Base-by-base conservation (phyloP, 2,797 vertebrate species). In the Mico argentatus region DNA sequence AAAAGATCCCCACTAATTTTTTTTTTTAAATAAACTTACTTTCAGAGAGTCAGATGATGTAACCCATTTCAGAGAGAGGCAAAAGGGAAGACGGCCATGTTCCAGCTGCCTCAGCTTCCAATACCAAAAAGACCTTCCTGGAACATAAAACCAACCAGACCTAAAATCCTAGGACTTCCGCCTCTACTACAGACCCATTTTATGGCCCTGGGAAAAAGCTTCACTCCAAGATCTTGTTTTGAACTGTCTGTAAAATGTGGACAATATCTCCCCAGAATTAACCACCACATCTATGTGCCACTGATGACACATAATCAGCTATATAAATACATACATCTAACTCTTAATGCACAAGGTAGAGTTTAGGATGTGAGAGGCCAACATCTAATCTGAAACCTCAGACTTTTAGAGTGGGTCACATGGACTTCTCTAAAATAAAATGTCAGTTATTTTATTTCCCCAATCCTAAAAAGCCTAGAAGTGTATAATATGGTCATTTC, bases 391-490 rank as follows among this genome's bases (percentile, higher is more conserved):
- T 26, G 30, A 88, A 87, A 55, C 33, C 39, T 93, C 36, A 26
- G 5, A 55, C 55, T 75, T 64, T 52, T 50, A 80, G 26, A 88
- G 55, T 94, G 77, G 88, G 70, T 97, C 90, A 88, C 22, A 52
- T 30, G 36, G 75, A 86, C 73, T 90, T 96, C 84, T 97, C 81
- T 95, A 75, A 97, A 96, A 95, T 93, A 75, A 97, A 96, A 94
- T 57, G 76, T 88, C 88, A n/a, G 44, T 79, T 92, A 95, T 88
- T 80, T 67, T 83, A 90, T 96, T 97, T 97, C 82, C 88, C 67
- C 48, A 87, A 90, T 91, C 61, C 48, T n/a, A 15, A 92, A 96
- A 88, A 75, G 12, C 24, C 77, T 84, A n/a, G n/a, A 91, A 95
- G 94, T 46, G 33, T 67, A 72, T 15, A 85, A 39, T 30, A 30